Percentiles rank a stretch among this genome's conserved stretches.
Evolutionary conservation across 2,113 vertebrate genomes (phyloP).

Genomic region (Sorex araneus): DNA sequence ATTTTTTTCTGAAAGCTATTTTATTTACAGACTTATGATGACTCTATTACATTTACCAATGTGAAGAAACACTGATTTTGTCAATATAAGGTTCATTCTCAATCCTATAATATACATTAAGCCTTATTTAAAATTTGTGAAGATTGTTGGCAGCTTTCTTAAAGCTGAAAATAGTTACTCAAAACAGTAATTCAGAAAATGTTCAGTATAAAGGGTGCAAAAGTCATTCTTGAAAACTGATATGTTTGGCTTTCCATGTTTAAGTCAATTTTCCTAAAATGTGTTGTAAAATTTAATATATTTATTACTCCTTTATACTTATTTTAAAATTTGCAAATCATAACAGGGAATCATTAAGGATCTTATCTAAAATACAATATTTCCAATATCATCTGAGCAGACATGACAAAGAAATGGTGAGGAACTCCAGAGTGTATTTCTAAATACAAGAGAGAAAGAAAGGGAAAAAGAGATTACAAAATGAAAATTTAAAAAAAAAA

Average conservation of each 20-base stretch:
- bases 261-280: constrained; percentile 47
- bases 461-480: too few species aligned
- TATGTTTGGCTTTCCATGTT: not conserved
- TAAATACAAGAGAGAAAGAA: not conserved
- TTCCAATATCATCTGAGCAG: not conserved
- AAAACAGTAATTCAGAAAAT: constrained; percentile 46
- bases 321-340: constrained; percentile 41
- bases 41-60: constrained; percentile 57
- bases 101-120: constrained; percentile 41
- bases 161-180: constrained; percentile 55
- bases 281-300: constrained; percentile 6
- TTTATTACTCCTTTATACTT: constrained; percentile 40
- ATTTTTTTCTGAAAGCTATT: constrained; percentile 62
- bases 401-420: not conserved
- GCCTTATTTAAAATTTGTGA: constrained; percentile 68
- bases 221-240: not conserved
- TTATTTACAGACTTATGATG: constrained; percentile 69
- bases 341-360: not conserved
- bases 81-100: constrained; percentile 64
- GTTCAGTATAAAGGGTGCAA: not conserved
- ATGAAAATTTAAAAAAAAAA: too few species aligned
- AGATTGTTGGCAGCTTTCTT: constrained; percentile 44
- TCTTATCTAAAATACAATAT: constrained; percentile 15
- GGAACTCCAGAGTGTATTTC: not conserved
- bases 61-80: constrained; percentile 68